Evolutionary conservation across 2,888 invertebrate genomes (phyloP), one percentile per base, ranked within the genome.

Genomic region (Torymus auratus): DNA sequence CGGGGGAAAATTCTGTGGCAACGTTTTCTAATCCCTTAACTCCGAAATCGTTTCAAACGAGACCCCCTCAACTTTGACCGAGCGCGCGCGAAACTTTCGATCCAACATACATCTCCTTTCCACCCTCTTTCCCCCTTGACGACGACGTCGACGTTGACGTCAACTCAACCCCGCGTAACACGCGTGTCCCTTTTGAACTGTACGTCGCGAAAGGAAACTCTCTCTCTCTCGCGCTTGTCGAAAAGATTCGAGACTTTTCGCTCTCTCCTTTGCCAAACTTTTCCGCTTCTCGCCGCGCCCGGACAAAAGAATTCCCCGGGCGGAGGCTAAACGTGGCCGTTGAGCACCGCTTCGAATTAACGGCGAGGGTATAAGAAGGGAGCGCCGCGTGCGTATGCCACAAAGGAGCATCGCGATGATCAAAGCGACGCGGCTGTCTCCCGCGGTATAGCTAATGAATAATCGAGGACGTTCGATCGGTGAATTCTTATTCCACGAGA

Each of bases 241-340:
- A 53, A 76, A 61, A 67, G 74, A 74, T 67, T 74, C 74, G 65
- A 65, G 64, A 71, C 20, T 23, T 13, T 14, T 14, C 41, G 23
- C 1, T 2, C 15, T 1, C 41, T 15, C 13, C 28, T 50, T 50
- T 41, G 15, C 50, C 28, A 5, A 23, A 62, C 12, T 41, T 41
- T 64, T 64, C 41, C 41, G 64, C 41, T 13, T 62, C 15, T 64
- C n/a, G 41, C 64, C 11, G 5, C 64, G 7, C 28, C 12, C 41
- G 60, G 52, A 71, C 70, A 71, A 71, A 60, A 50, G 52, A 60
- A 60, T 71, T 71, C 17, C 50, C 17, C 20, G 58, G 28, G 15
- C 4, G 5, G 20, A 53, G 20, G 20, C 4, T 1, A 20, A 55
- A 55, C 23, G 58, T 41, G 5, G 58, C 20, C 20, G 20, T 20